Base-by-base conservation (phyloP, 2,888 invertebrate species). In the Thereva nobilitata region DNA sequence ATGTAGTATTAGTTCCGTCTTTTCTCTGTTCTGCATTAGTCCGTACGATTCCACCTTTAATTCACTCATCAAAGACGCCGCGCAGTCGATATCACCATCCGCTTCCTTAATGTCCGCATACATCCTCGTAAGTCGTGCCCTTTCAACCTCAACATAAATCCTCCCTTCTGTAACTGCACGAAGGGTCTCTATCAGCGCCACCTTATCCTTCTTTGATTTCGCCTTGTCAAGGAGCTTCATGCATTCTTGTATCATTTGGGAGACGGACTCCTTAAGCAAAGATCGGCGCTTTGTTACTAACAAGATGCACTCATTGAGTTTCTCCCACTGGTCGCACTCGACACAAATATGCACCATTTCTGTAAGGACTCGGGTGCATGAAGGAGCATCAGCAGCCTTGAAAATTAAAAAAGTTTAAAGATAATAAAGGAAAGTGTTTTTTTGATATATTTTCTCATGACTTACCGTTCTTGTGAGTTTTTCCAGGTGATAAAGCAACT, bases 91-190 rank as follows among this genome's bases (percentile, higher is more conserved):
- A 78, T 93, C 86, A 35, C 88, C 88, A 74, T 90, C 90, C 6
- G 87, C 86, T 75, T 93, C 89, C 70, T 91, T 87, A 64, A 91
- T 86, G 76, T 89, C 86, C 0, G 92, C 90, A 68, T 94, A 80
- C 72, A 89, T 90, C 73, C 93, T 90, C 0, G 97, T 97, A 5
- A 97, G 83, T 64, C 96, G 85, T 1, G 97, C 97, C 75, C 97
- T 84, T 81, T 97, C 97, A 2, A 95, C 95, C 84, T 97, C 97
- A 23, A 97, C 96, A 78, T 97, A 97, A 70, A 97, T 96, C 88
- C 97, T 97, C 72, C 97, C 97, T 77, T 95, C 95, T 0, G 96
- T 96, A 9, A 97, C 95, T 10, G 88, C 86, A 71, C 93, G 85
- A 41, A 97, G 82, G 0, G 96, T 95, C 77, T 95, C 95, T 76